Base-by-base conservation (phyloP, 2,888 invertebrate genomes). In the Glyphotaelius pellucidus region DNA sequence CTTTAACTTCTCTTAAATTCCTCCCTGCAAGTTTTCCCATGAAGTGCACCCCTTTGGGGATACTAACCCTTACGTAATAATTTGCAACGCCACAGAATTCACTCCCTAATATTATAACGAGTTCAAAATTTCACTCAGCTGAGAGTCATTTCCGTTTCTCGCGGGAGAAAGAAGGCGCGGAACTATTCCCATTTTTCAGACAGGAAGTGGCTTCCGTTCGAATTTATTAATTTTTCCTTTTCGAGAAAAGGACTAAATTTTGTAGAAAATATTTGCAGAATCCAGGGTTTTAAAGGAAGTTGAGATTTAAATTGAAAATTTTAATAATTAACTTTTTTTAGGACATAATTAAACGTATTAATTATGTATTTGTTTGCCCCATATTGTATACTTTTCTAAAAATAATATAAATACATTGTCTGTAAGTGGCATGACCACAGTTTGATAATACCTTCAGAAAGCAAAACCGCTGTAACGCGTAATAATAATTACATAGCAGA, bases 101-200 rank as follows among this genome's bases (percentile, higher is more conserved):
- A 85, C 85, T 85, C 38, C 42, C 42, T 85, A 85, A 52, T 87
- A 30, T 87, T 52, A 14, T 87, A 87, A 87, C 87, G 30, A 52
- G 52, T 87, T 87, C 30, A 87, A 87, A 87, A 47, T 87, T 87
- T 87, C 52, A 87, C 87, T 52, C 15, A 15, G 85, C 31, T 47
- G 85, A 85, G 19, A 85, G 85, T 85, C 85, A 85, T 85, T 85
- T 85, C 85, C 85, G 85, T 25, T 83, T 83, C 83, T 83, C n/a
- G 83, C 19, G 32, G 7, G 35, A 35, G 52, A 83, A 83, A 30
- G 83, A 83, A 83, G 83, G 32, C 83, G 15, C 32, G 35, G 83
- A 35, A 31, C 32, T 83, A 83, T 83, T 31, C 31, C 35, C 35
- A 83, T 83, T 83, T 83, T 32, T 83, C 35, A 35, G 31, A 31